These are phyloP conservation scores for Lampris megalopsis DNA, from an alignment of 2,113 vertebrate species.

Conservation along the genomic window DNA sequence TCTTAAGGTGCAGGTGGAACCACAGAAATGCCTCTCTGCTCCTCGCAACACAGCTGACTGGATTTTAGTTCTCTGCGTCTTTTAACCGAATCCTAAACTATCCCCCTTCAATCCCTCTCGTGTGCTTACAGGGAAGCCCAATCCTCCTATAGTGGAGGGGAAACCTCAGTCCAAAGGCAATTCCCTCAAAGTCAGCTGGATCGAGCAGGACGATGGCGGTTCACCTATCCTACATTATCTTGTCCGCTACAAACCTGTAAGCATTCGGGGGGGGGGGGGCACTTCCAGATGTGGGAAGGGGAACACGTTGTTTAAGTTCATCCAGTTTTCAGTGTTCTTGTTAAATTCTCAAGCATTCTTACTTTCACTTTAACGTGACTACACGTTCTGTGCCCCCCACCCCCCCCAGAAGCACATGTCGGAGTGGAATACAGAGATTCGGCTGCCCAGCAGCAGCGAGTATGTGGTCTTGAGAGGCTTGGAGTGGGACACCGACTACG, in stretches of 20 bases:
- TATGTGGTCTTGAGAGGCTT: constrained; percentile 87
- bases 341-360: background rate
- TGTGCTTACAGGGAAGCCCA: constrained; percentile 90
- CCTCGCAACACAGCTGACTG: background rate
- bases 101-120: constrained; percentile 17
- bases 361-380: background rate
- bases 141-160: constrained; percentile 91
- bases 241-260: constrained; percentile 93
- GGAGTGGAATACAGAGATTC: constrained; percentile 93
- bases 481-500: constrained; percentile 95
- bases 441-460: constrained; percentile 87
- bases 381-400: background rate
- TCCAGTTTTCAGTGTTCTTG: no score
- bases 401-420: constrained; percentile 82
- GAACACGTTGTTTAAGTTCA: background rate
- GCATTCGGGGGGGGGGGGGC: constrained; percentile 65
- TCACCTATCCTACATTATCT: constrained; percentile 95
- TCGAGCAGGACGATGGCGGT: constrained; percentile 97
- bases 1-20: constrained; percentile 14
- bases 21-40: background rate
- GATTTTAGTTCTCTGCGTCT: background rate
- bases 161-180: constrained; percentile 90
- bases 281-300: background rate
- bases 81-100: constrained; percentile 12
- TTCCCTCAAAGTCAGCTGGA: constrained; percentile 90